Base-by-base conservation (phyloP, 1,140 invertebrate species). In the Drosophila repletoides region DNA sequence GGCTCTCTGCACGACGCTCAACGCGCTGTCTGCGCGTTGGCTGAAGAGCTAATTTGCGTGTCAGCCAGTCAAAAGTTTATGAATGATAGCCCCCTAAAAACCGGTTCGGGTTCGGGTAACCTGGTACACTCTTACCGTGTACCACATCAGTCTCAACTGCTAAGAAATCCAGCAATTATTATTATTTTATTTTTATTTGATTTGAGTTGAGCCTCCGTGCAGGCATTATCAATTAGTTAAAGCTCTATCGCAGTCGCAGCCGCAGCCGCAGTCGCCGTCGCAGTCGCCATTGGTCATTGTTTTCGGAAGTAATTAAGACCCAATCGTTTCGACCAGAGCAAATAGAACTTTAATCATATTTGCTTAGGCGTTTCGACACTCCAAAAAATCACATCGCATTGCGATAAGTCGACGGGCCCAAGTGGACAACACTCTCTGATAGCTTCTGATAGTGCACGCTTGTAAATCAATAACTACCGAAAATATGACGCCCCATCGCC, bases 381-480 rank as follows among this genome's bases (percentile, higher is more conserved):
- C 80, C 55, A 73, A 83, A 83, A 76, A 83, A 83, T 83, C 79
- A 83, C 60, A 84, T 59, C 79, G 49, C 77, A 66, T 63, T 34
- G 70, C 74, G 79, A 83, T 83, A 83, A 83, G 79, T 77, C 33
- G 14, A 34, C 53, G 15, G 31, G 59, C 33, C 72, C 73, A 77
- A 76, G 73, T 79, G 79, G 74, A 63, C 79, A 72, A 46, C 70
- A 21, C 58, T 60, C 58, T 60, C 55, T 68, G 69, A 72, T 58
- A 60, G 51, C 55, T 31, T 56, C 63, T 52, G 74, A 83, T 84
- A 86, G 41, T 61, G 41, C 26, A 51, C 36, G 75, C 55, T 84
- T 86, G 80, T 86, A 86, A 86, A 86, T 86, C 80, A 86, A 86
- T 86, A 86, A 86, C 80, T 86, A 86, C 80, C 80, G 72, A 83